Conservation (phyloP, 2,888 invertebrate species). For the Catocala nupta region DNA sequence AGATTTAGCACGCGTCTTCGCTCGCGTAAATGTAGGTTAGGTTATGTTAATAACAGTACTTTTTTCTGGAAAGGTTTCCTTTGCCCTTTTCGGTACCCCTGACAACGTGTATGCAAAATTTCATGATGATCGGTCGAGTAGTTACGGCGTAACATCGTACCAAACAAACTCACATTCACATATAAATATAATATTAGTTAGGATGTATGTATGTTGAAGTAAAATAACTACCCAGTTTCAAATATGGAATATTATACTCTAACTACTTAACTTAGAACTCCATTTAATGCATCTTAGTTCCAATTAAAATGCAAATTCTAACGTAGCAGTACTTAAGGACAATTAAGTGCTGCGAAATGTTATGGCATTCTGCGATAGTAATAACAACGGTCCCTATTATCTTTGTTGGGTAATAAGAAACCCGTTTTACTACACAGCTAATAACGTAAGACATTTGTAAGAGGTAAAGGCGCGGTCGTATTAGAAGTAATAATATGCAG, state of each 20-base stretch:
- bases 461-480: not conserved
- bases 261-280: not conserved
- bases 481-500: not conserved
- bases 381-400: slow-evolving; percentile 4
- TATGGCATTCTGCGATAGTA: not conserved
- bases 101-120: no score
- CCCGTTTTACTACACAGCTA: slow-evolving; percentile 5
- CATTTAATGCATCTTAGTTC: slow-evolving; percentile 11
- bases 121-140: no score
- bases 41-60: no score
- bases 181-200: no score
- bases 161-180: no score
- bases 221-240: no score
- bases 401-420: slow-evolving; percentile 4
- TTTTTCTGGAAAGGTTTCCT: no score
- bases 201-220: no score
- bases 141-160: no score
- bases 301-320: slow-evolving; percentile 15
- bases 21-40: no score
- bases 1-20: no score
- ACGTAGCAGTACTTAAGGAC: slow-evolving; percentile 9
- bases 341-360: slow-evolving; percentile 7
- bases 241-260: not conserved
- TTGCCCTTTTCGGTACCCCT: no score
- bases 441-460: slow-evolving; percentile 9